These are phyloP conservation scores for Calameuta idolon DNA, from an alignment of 2,888 invertebrate species.

Conservation along the genomic window DNA sequence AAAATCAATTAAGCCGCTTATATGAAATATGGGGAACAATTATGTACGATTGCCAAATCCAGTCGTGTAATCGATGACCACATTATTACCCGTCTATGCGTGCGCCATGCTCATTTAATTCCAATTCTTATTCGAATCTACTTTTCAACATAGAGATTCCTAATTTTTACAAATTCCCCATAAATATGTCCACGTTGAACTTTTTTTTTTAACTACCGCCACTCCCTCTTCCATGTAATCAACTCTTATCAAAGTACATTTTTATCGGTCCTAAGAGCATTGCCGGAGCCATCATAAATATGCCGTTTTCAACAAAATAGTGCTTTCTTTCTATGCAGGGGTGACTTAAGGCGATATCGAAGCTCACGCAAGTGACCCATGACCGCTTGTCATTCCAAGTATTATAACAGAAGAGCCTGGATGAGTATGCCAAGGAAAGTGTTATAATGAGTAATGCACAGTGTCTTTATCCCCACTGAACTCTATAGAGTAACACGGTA, in stretches of 20 bases:
- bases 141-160: neutral
- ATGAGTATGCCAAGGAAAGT: constrained; percentile 37
- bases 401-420: constrained; percentile 30
- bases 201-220: neutral
- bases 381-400: constrained; percentile 49
- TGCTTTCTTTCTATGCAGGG: constrained; percentile 23
- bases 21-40: constrained; percentile 62
- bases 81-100: neutral
- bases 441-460: constrained; percentile 56
- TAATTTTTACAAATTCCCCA: neutral
- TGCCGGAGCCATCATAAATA: too few species aligned
- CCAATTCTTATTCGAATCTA: neutral
- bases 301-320: constrained; percentile 9
- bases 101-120: neutral
- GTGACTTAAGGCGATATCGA: constrained; percentile 27
- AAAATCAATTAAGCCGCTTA: constrained; percentile 64
- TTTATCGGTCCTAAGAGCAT: too few species aligned
- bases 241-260: neutral
- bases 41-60: constrained; percentile 61
- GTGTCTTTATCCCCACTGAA: constrained; percentile 11
- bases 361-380: constrained; percentile 45
- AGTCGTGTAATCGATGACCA: neutral
- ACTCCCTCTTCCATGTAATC: neutral
- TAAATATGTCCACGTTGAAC: neutral
- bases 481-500: neutral